Percentiles rank a stretch among this genome's conserved stretches.
These are phyloP conservation scores for Dysidea cf. avara DNA, from an alignment of 37 sponge, comb jelly and placozoan genomes.

Conservation along the genomic window DNA sequence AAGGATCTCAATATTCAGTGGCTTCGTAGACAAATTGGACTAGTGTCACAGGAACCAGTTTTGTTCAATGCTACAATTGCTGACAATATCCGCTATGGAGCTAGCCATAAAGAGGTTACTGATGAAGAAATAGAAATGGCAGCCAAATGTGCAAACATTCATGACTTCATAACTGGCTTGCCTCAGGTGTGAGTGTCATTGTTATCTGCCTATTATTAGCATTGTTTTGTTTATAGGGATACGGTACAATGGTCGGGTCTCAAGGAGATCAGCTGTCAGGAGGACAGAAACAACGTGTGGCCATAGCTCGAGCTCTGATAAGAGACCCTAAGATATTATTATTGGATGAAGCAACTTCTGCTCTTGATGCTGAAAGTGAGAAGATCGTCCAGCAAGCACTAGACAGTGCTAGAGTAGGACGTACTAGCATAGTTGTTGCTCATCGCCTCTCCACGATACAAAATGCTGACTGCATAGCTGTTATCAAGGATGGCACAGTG, in stretches of 20 bases:
- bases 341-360: conserved; percentile 82
- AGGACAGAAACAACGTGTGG: too few relatives aligned
- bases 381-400: conserved; percentile 84
- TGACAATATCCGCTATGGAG: too few relatives aligned
- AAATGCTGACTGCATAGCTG: too few relatives aligned
- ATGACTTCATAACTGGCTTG: conserved; percentile 81
- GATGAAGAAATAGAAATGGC: conserved; percentile 85
- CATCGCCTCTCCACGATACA: too few relatives aligned
- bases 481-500: conserved; percentile 56
- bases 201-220: too few relatives aligned
- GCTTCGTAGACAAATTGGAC: conserved; percentile 84
- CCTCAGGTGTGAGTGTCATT: conserved; percentile 83
- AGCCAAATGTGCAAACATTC: conserved; percentile 93
- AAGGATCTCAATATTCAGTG: conserved; percentile 75
- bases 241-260: conserved; percentile 67
- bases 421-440: conserved; percentile 78
- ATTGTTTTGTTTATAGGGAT: conserved; percentile 61
- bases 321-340: too few relatives aligned
- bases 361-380: conserved; percentile 79
- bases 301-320: too few relatives aligned
- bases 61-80: conserved; percentile 82
- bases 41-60: conserved; percentile 94
- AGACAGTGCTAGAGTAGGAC: conserved; percentile 75
- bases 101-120: conserved; percentile 68
- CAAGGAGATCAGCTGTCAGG: too few relatives aligned